A percentile compares a stretch with the other conserved stretches of the same genome.
Evolutionary conservation across 2,797 vertebrate genomes (phyloP).

Genomic region (Oreochromis grahami): DNA sequence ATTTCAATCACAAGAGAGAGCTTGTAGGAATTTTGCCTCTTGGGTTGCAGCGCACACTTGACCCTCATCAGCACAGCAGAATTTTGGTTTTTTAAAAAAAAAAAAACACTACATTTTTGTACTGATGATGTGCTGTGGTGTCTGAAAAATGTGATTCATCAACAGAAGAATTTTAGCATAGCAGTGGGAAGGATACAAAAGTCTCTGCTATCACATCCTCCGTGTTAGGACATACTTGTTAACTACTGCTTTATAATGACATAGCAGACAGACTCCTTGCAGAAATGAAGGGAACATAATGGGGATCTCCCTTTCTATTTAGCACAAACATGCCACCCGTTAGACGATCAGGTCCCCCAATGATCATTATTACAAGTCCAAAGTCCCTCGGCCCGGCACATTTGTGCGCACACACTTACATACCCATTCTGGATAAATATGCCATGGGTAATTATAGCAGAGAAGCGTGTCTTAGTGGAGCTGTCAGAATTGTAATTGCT

Average conservation of each 20-base stretch:
- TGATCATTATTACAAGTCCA: constrained; percentile 66
- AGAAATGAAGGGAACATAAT: constrained; percentile 44
- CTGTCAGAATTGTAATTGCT: constrained; percentile 81
- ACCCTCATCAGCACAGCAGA: constrained; percentile 67
- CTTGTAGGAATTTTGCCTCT: constrained; percentile 47
- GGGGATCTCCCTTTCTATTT: constrained; percentile 60
- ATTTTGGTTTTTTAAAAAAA: rapidly evolving
- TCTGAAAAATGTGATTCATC: constrained; percentile 37
- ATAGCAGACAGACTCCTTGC: constrained; percentile 10
- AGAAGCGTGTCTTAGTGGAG: constrained; percentile 71
- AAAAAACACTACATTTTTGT: neutral
- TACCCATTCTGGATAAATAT: constrained; percentile 72
- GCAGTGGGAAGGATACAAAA: neutral
- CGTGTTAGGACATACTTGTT: neutral
- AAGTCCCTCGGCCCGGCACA: constrained; percentile 33
- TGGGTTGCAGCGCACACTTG: constrained; percentile 23
- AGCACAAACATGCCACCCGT: constrained; percentile 62
- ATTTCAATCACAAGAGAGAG: constrained; percentile 67
- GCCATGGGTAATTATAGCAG: constrained; percentile 76
- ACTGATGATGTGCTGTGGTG: constrained; percentile 13
- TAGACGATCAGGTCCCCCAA: constrained; percentile 55
- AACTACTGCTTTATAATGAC: constrained; percentile 26
- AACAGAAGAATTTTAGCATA: neutral
- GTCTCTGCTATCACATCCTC: neutral
- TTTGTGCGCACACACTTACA: constrained; percentile 32